Conservation (phyloP, 2,888 invertebrate genomes). For the Steinernema hermaphroditum region DNA sequence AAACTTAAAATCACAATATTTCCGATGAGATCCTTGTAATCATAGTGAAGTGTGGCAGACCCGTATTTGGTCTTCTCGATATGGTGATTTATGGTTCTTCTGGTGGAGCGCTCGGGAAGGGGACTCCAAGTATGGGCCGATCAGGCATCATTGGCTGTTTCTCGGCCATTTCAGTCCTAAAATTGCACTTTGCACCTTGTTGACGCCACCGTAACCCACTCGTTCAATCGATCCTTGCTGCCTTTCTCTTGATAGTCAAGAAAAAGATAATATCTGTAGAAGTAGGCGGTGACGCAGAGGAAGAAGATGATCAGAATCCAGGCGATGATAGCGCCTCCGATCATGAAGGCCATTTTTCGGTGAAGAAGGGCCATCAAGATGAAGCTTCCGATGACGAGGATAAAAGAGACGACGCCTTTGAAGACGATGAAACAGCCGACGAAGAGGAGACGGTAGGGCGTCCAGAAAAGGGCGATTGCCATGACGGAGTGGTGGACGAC, state of each 20-base stretch:
- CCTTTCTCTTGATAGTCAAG: background rate
- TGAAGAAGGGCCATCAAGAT: background rate
- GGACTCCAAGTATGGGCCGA: background rate
- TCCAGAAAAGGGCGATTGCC: background rate
- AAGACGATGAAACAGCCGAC: background rate
- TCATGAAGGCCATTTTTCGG: conserved; percentile 1
- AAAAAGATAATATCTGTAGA: conserved; percentile 13
- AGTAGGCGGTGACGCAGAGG: background rate
- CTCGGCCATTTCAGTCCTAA: conserved; percentile 22
- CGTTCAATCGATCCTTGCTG: background rate
- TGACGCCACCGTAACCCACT: too few species aligned
- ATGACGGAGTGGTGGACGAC: background rate
- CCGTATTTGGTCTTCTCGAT: background rate
- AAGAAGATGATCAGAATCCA: conserved; percentile 9
- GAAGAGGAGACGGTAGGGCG: background rate
- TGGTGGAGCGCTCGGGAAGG: conserved; percentile 22
- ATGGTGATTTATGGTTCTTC: background rate
- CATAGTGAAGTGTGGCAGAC: too few species aligned
- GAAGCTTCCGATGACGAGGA: background rate
- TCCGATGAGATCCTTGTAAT: too few species aligned
- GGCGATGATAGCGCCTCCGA: background rate
- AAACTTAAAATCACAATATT: too few species aligned
- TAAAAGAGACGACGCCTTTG: conserved; percentile 7
- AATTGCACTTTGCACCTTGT: background rate
- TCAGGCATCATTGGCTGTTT: background rate